A percentile compares a stretch with the other conserved stretches of the same genome.
Evolutionary conservation across 2,797 vertebrate species (phyloP).

Genomic region (Trachops cirrhosus): DNA sequence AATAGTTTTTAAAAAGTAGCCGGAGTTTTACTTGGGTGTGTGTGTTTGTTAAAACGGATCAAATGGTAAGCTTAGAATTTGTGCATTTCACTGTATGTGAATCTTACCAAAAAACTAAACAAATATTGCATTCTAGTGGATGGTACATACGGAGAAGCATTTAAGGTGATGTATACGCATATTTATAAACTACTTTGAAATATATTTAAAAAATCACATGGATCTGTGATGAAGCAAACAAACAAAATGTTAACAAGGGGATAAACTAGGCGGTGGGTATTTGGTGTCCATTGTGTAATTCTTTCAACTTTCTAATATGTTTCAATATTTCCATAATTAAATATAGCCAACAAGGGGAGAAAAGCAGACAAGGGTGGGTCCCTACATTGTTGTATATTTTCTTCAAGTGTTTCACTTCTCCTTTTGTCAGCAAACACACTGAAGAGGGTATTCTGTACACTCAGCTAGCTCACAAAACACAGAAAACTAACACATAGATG

Average conservation of each 20-base stretch:
- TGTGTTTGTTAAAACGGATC: not conserved
- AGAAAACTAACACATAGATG: not conserved
- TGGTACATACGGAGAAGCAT: not conserved
- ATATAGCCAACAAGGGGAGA: not conserved
- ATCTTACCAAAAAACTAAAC: not conserved
- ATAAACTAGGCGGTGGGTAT: not conserved
- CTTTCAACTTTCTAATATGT: not conserved
- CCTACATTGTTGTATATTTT: not conserved
- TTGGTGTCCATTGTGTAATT: not conserved
- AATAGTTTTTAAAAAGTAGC: not conserved
- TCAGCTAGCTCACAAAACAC: not conserved
- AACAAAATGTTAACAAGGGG: not conserved
- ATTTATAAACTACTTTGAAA: not conserved
- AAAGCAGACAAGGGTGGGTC: not conserved
- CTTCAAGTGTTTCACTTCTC: not conserved
- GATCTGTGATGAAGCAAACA: not conserved
- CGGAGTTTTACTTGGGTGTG: not conserved
- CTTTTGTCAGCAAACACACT: not conserved
- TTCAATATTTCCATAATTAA: not conserved
- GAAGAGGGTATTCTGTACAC: not conserved
- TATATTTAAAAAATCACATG: not conserved
- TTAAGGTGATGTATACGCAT: not conserved
- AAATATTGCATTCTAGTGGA: not conserved
- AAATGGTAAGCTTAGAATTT: not conserved
- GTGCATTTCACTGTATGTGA: not conserved